These are phyloP conservation scores for Apodemus sylvaticus DNA, from an alignment of 2,113 vertebrate genomes.

Conservation along the genomic window DNA sequence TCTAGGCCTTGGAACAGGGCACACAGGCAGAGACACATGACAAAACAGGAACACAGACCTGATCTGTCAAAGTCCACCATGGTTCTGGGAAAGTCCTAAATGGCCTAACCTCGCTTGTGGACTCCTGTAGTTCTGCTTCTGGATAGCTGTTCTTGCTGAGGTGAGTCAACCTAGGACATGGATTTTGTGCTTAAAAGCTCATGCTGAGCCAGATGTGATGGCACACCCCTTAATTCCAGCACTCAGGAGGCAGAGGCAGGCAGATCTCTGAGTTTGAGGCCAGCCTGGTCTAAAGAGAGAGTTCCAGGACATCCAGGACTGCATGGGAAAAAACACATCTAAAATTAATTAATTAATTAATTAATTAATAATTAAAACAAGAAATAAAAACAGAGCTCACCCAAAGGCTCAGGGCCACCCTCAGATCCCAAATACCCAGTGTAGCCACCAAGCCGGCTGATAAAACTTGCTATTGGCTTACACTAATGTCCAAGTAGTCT, in stretches of 20 bases:
- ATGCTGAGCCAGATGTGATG: not conserved
- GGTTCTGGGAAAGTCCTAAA: not conserved
- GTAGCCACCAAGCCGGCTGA: not conserved
- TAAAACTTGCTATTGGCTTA: not conserved
- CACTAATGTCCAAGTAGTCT: not conserved
- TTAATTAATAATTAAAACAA: no score
- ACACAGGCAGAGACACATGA: not conserved
- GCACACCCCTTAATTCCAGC: no score
- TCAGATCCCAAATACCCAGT: not conserved
- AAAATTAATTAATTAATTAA: no score
- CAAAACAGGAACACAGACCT: not conserved
- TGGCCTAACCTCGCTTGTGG: not conserved
- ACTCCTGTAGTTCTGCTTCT: not conserved
- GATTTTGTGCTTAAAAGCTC: not conserved
- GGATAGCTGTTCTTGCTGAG: not conserved
- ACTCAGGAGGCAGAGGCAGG: no score
- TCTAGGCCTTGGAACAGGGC: not conserved
- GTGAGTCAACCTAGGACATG: not conserved
- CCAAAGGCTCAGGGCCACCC: not conserved
- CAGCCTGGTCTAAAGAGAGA: no score
- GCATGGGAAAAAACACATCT: no score
- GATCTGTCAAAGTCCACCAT: not conserved
- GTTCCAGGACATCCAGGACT: no score
- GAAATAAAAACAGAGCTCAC: no score
- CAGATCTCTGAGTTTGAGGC: no score